Conservation (phyloP, 2,113 vertebrate species). For the Sclerurus mexicanus region DNA sequence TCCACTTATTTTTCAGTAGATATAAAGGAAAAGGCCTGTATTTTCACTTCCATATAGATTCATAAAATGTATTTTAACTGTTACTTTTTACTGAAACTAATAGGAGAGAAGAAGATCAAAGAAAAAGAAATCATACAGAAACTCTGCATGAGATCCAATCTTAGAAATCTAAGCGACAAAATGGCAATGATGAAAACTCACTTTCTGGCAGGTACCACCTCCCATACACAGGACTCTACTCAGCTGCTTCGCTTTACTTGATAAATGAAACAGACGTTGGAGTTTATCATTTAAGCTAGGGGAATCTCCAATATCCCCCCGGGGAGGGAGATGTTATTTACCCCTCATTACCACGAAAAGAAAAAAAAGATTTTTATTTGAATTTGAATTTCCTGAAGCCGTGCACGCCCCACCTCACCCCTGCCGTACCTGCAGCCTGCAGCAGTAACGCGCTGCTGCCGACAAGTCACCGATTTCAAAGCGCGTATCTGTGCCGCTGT, state of each 20-base stretch:
- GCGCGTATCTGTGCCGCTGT: constrained; percentile 83
- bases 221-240: background rate
- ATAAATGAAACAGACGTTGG: background rate
- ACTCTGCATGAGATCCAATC: background rate
- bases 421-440: constrained; percentile 83
- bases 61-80: background rate
- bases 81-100: background rate
- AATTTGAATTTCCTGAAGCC: background rate
- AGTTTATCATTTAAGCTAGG: background rate
- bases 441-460: constrained; percentile 88
- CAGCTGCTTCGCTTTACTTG: background rate
- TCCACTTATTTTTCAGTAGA: background rate
- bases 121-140: background rate
- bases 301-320: background rate
- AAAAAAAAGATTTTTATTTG: background rate
- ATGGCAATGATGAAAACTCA: background rate
- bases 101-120: background rate
- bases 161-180: background rate
- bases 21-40: background rate
- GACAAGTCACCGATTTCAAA: constrained; percentile 87
- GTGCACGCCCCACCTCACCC: fast-evolving
- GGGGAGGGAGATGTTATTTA: background rate
- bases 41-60: background rate
- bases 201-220: background rate
- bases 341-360: background rate